Evolutionary conservation across 2,797 vertebrate species (phyloP), one percentile per base, ranked within the genome.

Genomic region (Mormyrops boulengeri): DNA sequence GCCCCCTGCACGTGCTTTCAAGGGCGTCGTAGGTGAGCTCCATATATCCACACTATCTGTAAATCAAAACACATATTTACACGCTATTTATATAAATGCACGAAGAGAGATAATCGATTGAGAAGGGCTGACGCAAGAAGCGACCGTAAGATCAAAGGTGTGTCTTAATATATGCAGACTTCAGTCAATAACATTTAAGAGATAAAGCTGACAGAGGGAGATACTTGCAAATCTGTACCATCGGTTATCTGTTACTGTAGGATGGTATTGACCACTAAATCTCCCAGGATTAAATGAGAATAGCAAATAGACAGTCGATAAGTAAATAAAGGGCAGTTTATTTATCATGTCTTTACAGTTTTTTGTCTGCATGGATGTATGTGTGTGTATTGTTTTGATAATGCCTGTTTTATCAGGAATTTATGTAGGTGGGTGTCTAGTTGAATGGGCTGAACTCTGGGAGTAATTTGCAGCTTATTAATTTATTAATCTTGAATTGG

Each of bases 51-150:
- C 38, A 80, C 5, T 19, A 82, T 82, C 77, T 82, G 41, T 47
- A 82, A 82, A 82, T 82, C 41, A 82, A 82, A 82, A 82, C 38
- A 82, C 77, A 82, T 82, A 82, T 82, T 82, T 82, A 82, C 77
- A 47, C 22, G 77, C 41, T 82, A 47, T 82, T 82, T 82, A 82
- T 82, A 82, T 82, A 82, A 82, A 82, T 82, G 77, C 41, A 82
- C 38, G 69, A 47, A 82, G 77, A 82, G 41, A 82, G 41, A 82
- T 82, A 47, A 82, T 82, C 77, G 69, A 73, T 73, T 73, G 69
- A 73, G 69, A 82, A 82, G 77, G 41, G 19, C 41, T 82, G 77
- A 82, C 8, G 77, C 38, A n/a, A 82, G 38, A 44, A 11, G 17
- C 77, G 19, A 47, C 41, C 41, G 5, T 19, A 82, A 82, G 77